phyloP scores from a whole-genome alignment of 2,797 vertebrate species.

The Holocentrus rufus region DNA sequence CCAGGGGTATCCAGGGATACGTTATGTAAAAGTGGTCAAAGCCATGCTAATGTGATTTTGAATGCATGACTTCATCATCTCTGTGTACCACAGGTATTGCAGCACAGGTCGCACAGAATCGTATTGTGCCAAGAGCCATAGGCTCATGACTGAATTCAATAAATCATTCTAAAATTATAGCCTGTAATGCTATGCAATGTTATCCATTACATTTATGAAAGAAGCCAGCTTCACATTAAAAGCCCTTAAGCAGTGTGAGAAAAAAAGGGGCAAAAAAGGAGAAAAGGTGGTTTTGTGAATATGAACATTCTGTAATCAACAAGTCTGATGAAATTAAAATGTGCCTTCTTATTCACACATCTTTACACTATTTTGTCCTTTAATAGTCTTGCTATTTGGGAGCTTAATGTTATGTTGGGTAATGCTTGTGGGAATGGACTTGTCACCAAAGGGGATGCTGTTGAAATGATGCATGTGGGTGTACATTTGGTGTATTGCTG shows the following conservation, averaged over 20 bases:
- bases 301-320: slow-evolving; percentile 28
- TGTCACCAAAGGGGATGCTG: slow-evolving; percentile 76
- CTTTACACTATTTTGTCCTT: slow-evolving; percentile 31
- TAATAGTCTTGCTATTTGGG: slow-evolving; percentile 54
- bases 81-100: slow-evolving; percentile 55
- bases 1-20: slow-evolving; percentile 61
- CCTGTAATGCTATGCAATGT: slow-evolving; percentile 19
- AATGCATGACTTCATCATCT: slow-evolving; percentile 69
- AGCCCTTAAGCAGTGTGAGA: slow-evolving; percentile 8
- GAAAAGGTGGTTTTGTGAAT: slow-evolving; percentile 33
- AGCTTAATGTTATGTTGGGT: slow-evolving; percentile 61
- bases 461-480: slow-evolving; percentile 77
- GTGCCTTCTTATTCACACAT: slow-evolving; percentile 14
- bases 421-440: slow-evolving; percentile 71
- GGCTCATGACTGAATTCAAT: slow-evolving; percentile 49
- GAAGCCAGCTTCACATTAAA: slow-evolving; percentile 23
- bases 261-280: slow-evolving; percentile 17
- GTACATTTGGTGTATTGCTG: slow-evolving; percentile 71
- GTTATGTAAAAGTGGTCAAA: slow-evolving; percentile 75
- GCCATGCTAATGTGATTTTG: slow-evolving; percentile 73
- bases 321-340: slow-evolving; percentile 56
- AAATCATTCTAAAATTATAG: slow-evolving; percentile 51
- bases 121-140: slow-evolving; percentile 46
- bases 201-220: slow-evolving; percentile 39
- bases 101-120: slow-evolving; percentile 35